Conservation (phyloP, 2,888 invertebrate species). For the Lydus trimaculatus region DNA sequence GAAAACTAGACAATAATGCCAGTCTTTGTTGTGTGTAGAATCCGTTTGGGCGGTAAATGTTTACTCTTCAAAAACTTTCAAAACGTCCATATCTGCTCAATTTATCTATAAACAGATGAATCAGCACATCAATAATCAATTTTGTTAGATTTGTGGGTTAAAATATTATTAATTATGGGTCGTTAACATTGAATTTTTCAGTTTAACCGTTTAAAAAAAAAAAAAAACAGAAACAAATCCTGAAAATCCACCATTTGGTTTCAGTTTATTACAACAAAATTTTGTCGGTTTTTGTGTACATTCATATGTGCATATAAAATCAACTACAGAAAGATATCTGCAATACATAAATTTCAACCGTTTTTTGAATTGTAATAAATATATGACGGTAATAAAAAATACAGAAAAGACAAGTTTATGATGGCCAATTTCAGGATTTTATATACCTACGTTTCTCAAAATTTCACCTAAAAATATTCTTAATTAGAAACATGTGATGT, state of each 20-base stretch:
- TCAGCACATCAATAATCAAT: background rate
- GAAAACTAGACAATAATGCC: too few species aligned
- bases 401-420: conserved; percentile 2
- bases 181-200: background rate
- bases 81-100: too few species aligned
- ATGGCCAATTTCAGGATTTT: conserved; percentile 3
- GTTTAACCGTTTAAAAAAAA: too few species aligned
- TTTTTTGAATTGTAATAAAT: conserved; percentile 1
- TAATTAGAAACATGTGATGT: conserved; percentile 3
- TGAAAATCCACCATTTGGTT: conserved; percentile 1
- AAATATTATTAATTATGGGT: background rate
- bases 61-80: too few species aligned
- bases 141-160: background rate
- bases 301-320: background rate
- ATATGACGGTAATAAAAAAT: conserved; percentile 4
- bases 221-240: background rate
- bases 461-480: background rate
- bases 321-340: background rate
- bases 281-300: background rate
- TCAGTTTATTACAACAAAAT: background rate
- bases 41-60: too few species aligned
- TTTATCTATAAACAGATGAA: background rate
- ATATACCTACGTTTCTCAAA: background rate
- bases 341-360: conserved; percentile 1
- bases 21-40: too few species aligned